Conservation (phyloP, 1,140 invertebrate genomes). For the Anastrepha obliqua region DNA sequence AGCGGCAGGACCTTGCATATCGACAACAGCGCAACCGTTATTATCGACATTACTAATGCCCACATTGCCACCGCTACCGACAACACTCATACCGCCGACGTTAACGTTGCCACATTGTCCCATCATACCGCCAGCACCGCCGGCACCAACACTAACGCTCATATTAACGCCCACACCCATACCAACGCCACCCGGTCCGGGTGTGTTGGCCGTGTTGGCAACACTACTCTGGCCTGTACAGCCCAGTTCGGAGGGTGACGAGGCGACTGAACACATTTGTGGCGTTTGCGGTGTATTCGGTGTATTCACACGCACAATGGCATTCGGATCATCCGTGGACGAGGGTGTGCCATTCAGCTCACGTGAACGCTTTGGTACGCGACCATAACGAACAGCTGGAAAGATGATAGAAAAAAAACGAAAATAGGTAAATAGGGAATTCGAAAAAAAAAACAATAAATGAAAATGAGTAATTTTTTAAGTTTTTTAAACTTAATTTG, state of each 20-base stretch:
- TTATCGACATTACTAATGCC: constrained; percentile 22
- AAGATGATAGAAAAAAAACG: constrained; percentile 44
- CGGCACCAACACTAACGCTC: constrained; percentile 63
- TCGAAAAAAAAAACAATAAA: background rate
- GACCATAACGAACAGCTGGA: constrained; percentile 94
- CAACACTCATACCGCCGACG: constrained; percentile 38
- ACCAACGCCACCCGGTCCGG: constrained; percentile 70
- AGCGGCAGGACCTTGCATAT: constrained; percentile 65
- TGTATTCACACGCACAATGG: constrained; percentile 67
- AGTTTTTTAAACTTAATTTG: too few species aligned
- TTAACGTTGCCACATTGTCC: constrained; percentile 42
- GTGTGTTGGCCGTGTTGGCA: constrained; percentile 59
- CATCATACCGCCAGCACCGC: constrained; percentile 53
- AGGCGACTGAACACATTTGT: constrained; percentile 75
- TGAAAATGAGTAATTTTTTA: background rate
- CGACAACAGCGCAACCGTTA: constrained; percentile 35
- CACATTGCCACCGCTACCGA: background rate
- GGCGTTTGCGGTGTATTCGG: constrained; percentile 73
- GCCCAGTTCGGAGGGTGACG: constrained; percentile 72
- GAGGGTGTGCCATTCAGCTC: constrained; percentile 79
- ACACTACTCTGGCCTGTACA: constrained; percentile 71
- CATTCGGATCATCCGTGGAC: constrained; percentile 69
- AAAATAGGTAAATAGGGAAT: background rate
- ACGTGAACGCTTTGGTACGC: constrained; percentile 94
- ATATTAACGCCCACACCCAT: constrained; percentile 62